Conservation (phyloP, 2,888 invertebrate species). For the Ganaspis brasiliensis region DNA sequence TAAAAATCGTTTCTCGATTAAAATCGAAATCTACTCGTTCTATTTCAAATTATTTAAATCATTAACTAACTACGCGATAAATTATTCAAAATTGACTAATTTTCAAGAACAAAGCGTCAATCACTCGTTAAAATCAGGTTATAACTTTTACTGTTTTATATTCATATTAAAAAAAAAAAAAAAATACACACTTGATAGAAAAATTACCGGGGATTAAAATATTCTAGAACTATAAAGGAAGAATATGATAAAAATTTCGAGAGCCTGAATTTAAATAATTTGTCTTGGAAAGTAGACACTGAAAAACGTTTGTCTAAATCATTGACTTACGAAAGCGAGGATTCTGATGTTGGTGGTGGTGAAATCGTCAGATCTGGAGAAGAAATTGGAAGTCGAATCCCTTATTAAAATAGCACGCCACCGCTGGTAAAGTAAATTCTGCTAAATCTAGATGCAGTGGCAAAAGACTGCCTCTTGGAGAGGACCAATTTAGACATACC, state of each 20-base stretch:
- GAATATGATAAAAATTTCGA: no score
- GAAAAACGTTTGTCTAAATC: conserved; percentile 48
- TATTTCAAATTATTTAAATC: no score
- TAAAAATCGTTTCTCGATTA: no score
- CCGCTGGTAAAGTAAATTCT: conserved; percentile 61
- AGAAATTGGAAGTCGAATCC: conserved; percentile 67
- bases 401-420: conserved; percentile 70
- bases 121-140: no score
- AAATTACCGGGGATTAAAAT: neutral
- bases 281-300: neutral
- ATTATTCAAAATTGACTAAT: no score
- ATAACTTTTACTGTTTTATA: no score
- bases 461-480: conserved; percentile 60
- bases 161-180: no score
- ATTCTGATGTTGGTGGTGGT: conserved; percentile 32
- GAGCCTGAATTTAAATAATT: conserved; percentile 9
- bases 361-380: conserved; percentile 60
- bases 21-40: no score
- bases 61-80: no score
- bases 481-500: conserved; percentile 75
- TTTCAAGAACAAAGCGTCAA: no score
- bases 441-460: conserved; percentile 71
- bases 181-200: neutral
- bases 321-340: conserved; percentile 35
- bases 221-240: no score